Conservation (phyloP, 2,113 vertebrate species). For the Oncorhynchus tshawytscha region DNA sequence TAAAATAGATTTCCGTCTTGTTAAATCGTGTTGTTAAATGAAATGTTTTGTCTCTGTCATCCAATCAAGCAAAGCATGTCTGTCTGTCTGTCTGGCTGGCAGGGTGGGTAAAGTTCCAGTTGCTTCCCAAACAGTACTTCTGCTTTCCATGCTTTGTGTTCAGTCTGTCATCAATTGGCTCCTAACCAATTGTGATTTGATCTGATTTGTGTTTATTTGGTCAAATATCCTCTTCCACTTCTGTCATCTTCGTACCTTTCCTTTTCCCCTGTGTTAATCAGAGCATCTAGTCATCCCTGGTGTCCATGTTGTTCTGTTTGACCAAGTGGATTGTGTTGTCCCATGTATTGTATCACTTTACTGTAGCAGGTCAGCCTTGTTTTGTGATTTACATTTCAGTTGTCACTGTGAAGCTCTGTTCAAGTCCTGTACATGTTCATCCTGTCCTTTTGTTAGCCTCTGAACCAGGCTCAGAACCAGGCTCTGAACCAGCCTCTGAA, state of each 20-base stretch:
- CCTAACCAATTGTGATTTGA: neutral
- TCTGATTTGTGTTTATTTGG: neutral
- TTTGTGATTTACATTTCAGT: neutral
- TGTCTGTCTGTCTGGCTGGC: neutral
- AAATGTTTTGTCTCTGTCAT: constrained; percentile 4
- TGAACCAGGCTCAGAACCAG: too few relatives aligned
- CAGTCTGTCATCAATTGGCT: too few relatives aligned
- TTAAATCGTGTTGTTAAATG: neutral
- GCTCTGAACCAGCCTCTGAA: too few relatives aligned
- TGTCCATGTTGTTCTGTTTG: neutral
- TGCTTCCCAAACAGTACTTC: too few relatives aligned
- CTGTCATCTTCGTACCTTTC: neutral
- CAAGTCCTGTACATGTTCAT: neutral
- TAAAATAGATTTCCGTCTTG: too few relatives aligned
- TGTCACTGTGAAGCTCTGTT: neutral
- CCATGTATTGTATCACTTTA: too few relatives aligned
- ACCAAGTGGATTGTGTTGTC: neutral
- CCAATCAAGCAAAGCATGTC: constrained; percentile 7
- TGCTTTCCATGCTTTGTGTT: too few relatives aligned
- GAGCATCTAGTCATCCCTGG: neutral
- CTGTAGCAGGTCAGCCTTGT: neutral
- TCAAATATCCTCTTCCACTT: neutral
- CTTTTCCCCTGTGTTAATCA: too few relatives aligned
- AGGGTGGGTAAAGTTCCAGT: too few relatives aligned
- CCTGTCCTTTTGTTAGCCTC: too few relatives aligned